phyloP scores from a whole-genome alignment of 1,140 invertebrate genomes.

The Aphis craccivora region DNA sequence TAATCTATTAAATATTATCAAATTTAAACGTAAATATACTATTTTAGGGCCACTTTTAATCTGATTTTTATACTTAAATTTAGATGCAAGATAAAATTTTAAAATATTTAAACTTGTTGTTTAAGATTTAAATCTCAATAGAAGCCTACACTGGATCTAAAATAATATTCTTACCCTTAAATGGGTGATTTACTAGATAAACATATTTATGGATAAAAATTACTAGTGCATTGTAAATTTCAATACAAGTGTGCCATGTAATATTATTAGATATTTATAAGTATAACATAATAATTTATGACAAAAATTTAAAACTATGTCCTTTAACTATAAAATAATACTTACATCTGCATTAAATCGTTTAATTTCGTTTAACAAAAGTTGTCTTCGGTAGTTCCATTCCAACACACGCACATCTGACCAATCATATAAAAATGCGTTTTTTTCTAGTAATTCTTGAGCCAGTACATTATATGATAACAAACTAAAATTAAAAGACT shows the following conservation, averaged over 20 bases:
- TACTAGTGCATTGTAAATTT: too few relatives aligned
- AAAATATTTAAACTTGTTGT: background rate
- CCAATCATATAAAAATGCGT: conserved; percentile 76
- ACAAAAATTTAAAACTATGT: background rate
- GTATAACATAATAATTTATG: background rate
- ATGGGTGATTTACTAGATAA: too few relatives aligned
- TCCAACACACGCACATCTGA: conserved; percentile 70
- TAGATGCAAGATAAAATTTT: background rate
- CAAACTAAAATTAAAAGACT: conserved; percentile 81
- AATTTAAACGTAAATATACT: too few relatives aligned
- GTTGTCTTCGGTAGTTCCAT: conserved; percentile 75
- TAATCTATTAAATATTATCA: too few relatives aligned
- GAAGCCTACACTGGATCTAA: background rate
- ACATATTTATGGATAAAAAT: too few relatives aligned
- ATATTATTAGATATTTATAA: background rate
- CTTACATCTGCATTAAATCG: conserved; percentile 77
- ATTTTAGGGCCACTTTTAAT: too few relatives aligned
- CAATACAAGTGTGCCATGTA: background rate
- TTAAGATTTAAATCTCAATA: background rate
- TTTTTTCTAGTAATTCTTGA: conserved; percentile 79
- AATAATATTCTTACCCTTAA: background rate
- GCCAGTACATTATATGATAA: conserved; percentile 94
- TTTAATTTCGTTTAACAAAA: conserved; percentile 77
- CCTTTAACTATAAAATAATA: conserved; percentile 45
- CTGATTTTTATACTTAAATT: too few relatives aligned